Evolutionary conservation across 2,113 vertebrate genomes (phyloP).

Genomic region (Talpa occidentalis): DNA sequence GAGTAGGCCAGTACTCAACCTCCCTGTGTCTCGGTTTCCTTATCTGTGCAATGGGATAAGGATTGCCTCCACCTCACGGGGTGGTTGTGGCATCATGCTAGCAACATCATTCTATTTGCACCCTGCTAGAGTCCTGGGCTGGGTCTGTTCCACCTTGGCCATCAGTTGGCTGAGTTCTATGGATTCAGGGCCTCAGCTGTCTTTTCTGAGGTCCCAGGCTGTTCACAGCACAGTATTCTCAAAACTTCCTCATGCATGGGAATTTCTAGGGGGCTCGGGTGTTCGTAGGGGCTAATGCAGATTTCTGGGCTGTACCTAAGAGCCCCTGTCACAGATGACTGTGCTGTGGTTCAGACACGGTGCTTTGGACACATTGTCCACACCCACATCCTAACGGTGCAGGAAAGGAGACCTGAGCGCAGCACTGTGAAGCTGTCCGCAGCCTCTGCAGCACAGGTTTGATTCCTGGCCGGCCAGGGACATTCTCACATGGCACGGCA

Average conservation of each 20-base stretch:
- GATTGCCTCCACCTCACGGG: neutral
- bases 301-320: neutral
- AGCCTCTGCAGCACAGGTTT: no score
- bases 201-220: neutral
- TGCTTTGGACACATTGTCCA: neutral
- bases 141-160: neutral
- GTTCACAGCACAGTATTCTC: neutral
- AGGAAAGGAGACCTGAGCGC: neutral
- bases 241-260: fast-evolving
- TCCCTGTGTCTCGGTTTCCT: neutral
- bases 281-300: neutral
- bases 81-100: neutral
- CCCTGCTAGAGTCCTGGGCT: no score
- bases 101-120: fast-evolving
- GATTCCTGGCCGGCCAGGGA: no score
- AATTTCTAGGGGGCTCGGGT: neutral
- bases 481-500: no score
- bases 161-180: neutral
- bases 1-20: neutral
- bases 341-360: neutral
- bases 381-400: no score
- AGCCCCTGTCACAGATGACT: fast-evolving
- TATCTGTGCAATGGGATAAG: neutral
- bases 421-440: no score
- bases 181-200: neutral